Evolutionary conservation across 2,797 vertebrate genomes (phyloP).

Genomic region (Alectoris magna): DNA sequence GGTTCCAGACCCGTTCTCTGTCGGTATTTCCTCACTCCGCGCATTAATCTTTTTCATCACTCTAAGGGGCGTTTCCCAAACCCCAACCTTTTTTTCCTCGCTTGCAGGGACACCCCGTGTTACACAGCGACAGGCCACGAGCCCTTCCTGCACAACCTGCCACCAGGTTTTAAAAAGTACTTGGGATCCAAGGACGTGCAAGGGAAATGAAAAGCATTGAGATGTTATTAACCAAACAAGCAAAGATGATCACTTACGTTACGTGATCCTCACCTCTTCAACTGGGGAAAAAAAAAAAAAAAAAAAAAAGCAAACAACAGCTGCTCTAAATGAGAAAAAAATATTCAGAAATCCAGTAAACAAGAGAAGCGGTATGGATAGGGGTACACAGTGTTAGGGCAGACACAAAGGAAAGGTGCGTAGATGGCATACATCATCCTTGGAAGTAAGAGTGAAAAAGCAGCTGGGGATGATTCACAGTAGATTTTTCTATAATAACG

Average conservation of each 20-base stretch:
- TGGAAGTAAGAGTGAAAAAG: slow-evolving; percentile 40
- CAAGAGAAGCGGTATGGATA: neutral
- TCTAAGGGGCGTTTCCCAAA: neutral
- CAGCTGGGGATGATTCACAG: slow-evolving; percentile 64
- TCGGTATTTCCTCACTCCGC: neutral
- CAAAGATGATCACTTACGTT: neutral
- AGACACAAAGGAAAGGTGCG: slow-evolving; percentile 58
- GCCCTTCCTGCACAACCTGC: neutral
- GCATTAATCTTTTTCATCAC: neutral
- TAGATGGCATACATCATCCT: neutral
- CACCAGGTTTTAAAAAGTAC: neutral
- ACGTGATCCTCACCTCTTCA: neutral
- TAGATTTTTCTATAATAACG: slow-evolving; percentile 67
- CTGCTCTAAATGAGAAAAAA: slow-evolving; percentile 30
- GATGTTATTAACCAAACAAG: neutral
- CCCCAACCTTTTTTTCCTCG: neutral
- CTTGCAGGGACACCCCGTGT: neutral
- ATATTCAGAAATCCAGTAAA: neutral
- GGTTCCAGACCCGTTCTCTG: neutral
- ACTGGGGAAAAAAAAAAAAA: slow-evolving; percentile 26
- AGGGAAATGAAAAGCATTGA: neutral
- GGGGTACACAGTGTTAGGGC: neutral
- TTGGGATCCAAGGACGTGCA: neutral
- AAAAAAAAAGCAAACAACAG: slow-evolving; percentile 36
- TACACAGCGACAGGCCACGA: neutral